Conservation (phyloP, 1,140 invertebrate species). For the Popillia japonica region DNA sequence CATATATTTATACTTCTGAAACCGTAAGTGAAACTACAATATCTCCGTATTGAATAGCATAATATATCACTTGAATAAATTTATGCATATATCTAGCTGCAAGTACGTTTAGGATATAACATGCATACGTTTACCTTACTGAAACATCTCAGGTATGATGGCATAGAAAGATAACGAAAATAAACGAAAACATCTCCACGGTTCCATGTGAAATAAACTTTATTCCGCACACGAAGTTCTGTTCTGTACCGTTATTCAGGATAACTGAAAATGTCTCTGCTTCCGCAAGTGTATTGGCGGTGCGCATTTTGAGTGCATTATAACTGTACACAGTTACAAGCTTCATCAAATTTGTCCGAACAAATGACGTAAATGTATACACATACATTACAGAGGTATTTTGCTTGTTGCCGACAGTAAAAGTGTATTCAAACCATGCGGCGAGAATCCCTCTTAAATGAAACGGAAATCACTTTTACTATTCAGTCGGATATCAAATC, state of each 20-base stretch:
- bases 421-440: not conserved
- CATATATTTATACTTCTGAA: too few relatives aligned
- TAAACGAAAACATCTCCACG: not conserved
- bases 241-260: not conserved
- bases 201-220: not conserved
- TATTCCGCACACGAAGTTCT: constrained; percentile 1
- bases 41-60: not conserved
- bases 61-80: not conserved
- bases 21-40: not conserved
- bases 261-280: not conserved
- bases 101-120: not conserved
- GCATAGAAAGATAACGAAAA: not conserved
- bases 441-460: not conserved
- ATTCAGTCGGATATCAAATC: not conserved
- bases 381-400: too few relatives aligned
- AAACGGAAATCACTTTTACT: not conserved
- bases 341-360: not conserved
- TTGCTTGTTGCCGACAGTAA: not conserved
- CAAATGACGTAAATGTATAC: not conserved
- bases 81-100: not conserved
- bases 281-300: not conserved
- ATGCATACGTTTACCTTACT: not conserved
- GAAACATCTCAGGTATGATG: not conserved
- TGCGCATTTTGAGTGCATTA: not conserved
- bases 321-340: not conserved